phyloP scores from a whole-genome alignment of 2,797 vertebrate genomes.

The Myripristis murdjan region DNA sequence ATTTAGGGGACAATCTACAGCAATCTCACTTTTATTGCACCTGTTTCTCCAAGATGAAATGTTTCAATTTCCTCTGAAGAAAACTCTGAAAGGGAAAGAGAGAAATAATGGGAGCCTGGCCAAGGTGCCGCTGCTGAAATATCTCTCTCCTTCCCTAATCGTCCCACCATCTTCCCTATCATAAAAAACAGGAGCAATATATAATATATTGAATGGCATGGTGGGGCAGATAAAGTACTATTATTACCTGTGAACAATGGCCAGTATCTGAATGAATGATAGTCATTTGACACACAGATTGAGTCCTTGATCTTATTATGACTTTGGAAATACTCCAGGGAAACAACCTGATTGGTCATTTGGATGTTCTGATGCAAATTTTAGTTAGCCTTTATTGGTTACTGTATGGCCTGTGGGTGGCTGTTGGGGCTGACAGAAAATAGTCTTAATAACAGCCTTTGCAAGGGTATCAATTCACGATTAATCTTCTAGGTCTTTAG shows the following conservation, averaged over 20 bases:
- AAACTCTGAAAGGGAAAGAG: slow-evolving; percentile 52
- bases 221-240: slow-evolving; percentile 57
- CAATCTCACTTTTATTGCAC: slow-evolving; percentile 78
- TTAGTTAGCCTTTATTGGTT: slow-evolving; percentile 33
- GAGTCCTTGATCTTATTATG: slow-evolving; percentile 69
- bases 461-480: neutral
- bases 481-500: neutral
- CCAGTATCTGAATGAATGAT: slow-evolving; percentile 72
- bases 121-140: slow-evolving; percentile 56
- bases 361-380: slow-evolving; percentile 43
- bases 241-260: slow-evolving; percentile 67
- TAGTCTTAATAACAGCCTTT: slow-evolving; percentile 18
- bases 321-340: slow-evolving; percentile 64
- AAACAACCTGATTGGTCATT: slow-evolving; percentile 58
- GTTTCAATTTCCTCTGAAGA: slow-evolving; percentile 80
- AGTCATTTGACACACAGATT: slow-evolving; percentile 74
- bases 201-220: slow-evolving; percentile 68
- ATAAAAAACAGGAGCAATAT: slow-evolving; percentile 67
- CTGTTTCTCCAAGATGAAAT: slow-evolving; percentile 78
- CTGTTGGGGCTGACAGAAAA: neutral
- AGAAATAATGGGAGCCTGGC: slow-evolving; percentile 33
- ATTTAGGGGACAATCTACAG: slow-evolving; percentile 65
- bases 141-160: slow-evolving; percentile 66
- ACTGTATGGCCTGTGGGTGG: slow-evolving; percentile 20
- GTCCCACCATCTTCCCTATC: slow-evolving; percentile 54